Base-by-base conservation (phyloP, 2,113 vertebrate species). In the Melanerpes aurifrons region DNA sequence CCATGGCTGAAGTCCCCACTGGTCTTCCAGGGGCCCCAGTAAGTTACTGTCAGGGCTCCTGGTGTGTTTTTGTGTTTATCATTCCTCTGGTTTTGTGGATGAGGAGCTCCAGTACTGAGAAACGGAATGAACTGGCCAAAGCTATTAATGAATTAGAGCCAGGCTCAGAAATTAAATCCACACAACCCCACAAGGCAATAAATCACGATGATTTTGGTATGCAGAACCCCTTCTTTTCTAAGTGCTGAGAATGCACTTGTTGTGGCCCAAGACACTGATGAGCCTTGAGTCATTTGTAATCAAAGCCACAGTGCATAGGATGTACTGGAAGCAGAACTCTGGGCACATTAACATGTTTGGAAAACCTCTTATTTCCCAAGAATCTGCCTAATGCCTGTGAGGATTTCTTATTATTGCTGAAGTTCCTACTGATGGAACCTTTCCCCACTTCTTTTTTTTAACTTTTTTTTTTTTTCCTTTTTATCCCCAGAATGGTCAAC, bases 141-240 rank as follows among this genome's bases (percentile, higher is more conserved):
- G 58, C 67, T 84, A 79, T 78, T 71, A 84, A 76, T 20, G 43
- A 93, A 79, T 57, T 67, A n/a, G 10, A 95, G 78, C 69, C 86
- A 91, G 91, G 74, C 66, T 50, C 26, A 81, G 74, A 94, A 94
- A 95, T 79, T 73, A 92, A 95, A 93, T 53, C 86, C 95, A 96
- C 82, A 92, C 17, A 16, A 86, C 53, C 63, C 75, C 82, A 84
- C 0, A 1, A 89, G 76, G 59, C 59, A 84, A 92, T 94, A 93
- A 95, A 95, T 92, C 75, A 94, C 56, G 50, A 92, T 77, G 12
- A 86, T 63, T 92, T 61, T 79, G 82, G 59, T 56, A 73, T 91
- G 69, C 88, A 83, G 89, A 77, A 58, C 1, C 3, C 7, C 43
- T 72, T 67, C 57, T 71, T 85, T 92, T 83, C 86, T 66, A 92